phyloP scores from a whole-genome alignment of 2,113 vertebrate genomes.

The Lepus timidus region DNA sequence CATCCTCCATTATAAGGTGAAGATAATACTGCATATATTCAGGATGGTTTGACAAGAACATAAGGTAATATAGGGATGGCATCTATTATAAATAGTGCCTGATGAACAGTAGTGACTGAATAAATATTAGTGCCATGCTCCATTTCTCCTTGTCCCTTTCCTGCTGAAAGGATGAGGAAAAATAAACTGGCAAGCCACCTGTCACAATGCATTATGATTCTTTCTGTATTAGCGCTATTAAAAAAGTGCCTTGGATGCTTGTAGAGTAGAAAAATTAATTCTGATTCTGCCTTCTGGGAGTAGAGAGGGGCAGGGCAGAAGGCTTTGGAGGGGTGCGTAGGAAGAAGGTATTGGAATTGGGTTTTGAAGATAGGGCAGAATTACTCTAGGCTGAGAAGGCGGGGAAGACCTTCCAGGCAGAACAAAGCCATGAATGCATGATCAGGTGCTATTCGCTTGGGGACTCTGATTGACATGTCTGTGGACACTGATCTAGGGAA shows the following conservation, averaged over 20 bases:
- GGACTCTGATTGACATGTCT: neutral
- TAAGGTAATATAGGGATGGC: neutral
- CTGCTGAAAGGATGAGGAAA: neutral
- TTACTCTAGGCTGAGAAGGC: neutral
- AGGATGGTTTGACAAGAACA: constrained; percentile 31
- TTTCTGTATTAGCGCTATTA: neutral
- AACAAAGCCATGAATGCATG: neutral
- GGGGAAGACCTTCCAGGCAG: neutral
- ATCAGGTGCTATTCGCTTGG: neutral
- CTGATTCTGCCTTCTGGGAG: constrained; percentile 6
- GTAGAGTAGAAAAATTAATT: neutral
- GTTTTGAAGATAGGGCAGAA: neutral
- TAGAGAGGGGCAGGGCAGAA: neutral
- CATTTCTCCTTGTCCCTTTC: neutral
- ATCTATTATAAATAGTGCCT: neutral
- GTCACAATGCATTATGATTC: neutral
- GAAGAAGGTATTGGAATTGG: neutral
- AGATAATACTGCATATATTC: neutral
- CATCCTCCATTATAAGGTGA: neutral
- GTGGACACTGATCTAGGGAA: neutral
- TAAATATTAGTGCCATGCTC: neutral
- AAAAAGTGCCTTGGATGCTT: neutral
- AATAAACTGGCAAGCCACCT: neutral
- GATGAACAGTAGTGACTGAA: neutral
- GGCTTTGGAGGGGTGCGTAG: neutral